These are phyloP conservation scores for Galerucella pusilla DNA, from an alignment of 2,888 invertebrate species.

Conservation along the genomic window DNA sequence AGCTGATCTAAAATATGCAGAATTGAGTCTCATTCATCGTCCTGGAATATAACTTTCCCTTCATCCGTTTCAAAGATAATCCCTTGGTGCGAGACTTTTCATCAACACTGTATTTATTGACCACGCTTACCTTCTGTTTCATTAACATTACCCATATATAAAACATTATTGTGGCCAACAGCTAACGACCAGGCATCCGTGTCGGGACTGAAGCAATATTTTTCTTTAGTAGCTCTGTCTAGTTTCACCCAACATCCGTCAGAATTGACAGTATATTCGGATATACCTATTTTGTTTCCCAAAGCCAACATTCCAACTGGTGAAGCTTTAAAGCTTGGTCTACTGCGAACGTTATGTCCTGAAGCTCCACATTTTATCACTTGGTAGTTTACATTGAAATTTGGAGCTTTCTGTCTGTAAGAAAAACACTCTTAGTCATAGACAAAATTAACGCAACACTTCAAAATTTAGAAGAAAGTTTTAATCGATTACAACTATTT, in stretches of 20 bases:
- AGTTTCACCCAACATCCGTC: conserved; percentile 77
- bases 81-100: too few species aligned
- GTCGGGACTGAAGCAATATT: conserved; percentile 75
- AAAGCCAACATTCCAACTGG: conserved; percentile 75
- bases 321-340: conserved; percentile 75
- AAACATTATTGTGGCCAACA: conserved; percentile 71
- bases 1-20: too few species aligned
- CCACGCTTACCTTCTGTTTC: conserved; percentile 41
- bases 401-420: conserved; percentile 43
- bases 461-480: too few species aligned
- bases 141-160: conserved; percentile 72
- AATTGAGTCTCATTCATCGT: too few species aligned
- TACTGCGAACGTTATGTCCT: conserved; percentile 78
- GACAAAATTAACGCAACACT: too few species aligned
- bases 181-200: conserved; percentile 80
- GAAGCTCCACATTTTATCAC: conserved; percentile 81
- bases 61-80: too few species aligned
- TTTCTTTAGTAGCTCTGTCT: conserved; percentile 71
- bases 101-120: too few species aligned
- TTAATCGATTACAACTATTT: too few species aligned
- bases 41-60: too few species aligned
- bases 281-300: conserved; percentile 73
- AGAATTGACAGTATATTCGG: conserved; percentile 73
- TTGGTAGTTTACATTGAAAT: conserved; percentile 67
- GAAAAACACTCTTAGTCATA: background rate